Evolutionary conservation across 2,888 invertebrate genomes (phyloP).

Genomic region (Cancer borealis): DNA sequence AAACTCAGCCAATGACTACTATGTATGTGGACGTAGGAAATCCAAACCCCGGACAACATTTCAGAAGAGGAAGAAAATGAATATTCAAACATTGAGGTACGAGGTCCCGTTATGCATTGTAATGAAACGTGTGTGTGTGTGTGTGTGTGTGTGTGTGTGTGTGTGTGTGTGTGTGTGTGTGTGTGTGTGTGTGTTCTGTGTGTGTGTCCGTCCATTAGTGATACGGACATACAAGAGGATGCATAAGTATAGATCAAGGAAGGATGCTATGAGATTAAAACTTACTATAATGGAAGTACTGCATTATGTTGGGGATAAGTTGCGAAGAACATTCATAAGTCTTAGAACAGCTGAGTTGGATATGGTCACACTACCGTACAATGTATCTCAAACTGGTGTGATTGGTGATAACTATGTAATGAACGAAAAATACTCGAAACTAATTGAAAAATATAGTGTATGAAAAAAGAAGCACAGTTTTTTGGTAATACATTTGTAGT

Average conservation of each 20-base stretch:
- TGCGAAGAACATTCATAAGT: too few species aligned
- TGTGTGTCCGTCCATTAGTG: background rate
- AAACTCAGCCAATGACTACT: too few species aligned
- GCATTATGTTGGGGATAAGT: background rate
- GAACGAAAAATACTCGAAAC: too few species aligned
- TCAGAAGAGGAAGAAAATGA: background rate
- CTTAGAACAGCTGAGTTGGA: too few species aligned
- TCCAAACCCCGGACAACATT: background rate
- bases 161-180: slow-evolving; percentile 50
- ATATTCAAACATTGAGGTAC: background rate
- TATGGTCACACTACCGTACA: too few species aligned
- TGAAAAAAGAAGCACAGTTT: background rate
- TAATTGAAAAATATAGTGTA: too few species aligned
- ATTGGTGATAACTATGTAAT: too few species aligned
- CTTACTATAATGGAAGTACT: background rate
- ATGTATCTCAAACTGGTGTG: too few species aligned
- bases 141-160: slow-evolving; percentile 17
- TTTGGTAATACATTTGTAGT: background rate
- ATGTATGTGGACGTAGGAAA: background rate
- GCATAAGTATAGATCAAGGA: background rate
- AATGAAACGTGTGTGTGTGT: background rate
- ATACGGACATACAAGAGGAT: background rate
- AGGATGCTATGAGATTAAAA: background rate
- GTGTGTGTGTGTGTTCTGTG: background rate
- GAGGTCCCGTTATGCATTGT: background rate